Evolutionary conservation across 2,888 invertebrate genomes (phyloP), one percentile per base, ranked within the genome.

Genomic region (Ariolimax columbianus): DNA sequence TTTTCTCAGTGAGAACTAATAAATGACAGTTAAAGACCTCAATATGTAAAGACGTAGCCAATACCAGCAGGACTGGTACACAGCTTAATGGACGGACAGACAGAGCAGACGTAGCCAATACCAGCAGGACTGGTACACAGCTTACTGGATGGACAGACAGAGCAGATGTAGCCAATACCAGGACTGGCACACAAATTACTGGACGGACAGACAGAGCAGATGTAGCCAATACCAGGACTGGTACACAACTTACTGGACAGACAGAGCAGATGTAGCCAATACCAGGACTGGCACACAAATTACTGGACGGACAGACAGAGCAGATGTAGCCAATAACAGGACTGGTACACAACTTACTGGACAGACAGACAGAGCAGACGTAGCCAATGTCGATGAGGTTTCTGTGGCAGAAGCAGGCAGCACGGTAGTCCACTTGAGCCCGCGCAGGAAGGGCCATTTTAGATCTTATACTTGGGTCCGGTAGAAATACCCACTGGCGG

Each of bases 391-490:
- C 98, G 86, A 99, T 97, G 63, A 99, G 95, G 91, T 97, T 97
- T 38, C 98, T 95, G 94, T 99, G 99, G 92, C 99, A 99, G 95
- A 99, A 99, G 94, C 99, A 99, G 0, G 99, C 98, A 4, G 99
- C 98, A 90, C 99, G 95, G 94, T 99, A 99, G 95, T 99, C 98
- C 9, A 99, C 98, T 90, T 97, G 97, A 0, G 97, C 91, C 70
- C 90, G 90, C 0, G 98, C 97, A 0, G 99, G 98, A 77, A 98
- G 94, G 1, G 98, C 97, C 88, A 99, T 94, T 93, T 97, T 97
- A 75, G 96, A 96, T 17, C 98, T 90, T 1, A 92, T 90, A 9
- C 89, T 85, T 3, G 92, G 90, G 86, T 98, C 97, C 0, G 98
- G 98, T 70, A 99, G 95, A 93, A 98, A 99, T 17, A 98, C 97